Percentiles rank a stretch among this genome's conserved stretches.
These are phyloP conservation scores for Phalacrocorax aristotelis DNA, from an alignment of 2,113 vertebrate genomes.

Conservation along the genomic window DNA sequence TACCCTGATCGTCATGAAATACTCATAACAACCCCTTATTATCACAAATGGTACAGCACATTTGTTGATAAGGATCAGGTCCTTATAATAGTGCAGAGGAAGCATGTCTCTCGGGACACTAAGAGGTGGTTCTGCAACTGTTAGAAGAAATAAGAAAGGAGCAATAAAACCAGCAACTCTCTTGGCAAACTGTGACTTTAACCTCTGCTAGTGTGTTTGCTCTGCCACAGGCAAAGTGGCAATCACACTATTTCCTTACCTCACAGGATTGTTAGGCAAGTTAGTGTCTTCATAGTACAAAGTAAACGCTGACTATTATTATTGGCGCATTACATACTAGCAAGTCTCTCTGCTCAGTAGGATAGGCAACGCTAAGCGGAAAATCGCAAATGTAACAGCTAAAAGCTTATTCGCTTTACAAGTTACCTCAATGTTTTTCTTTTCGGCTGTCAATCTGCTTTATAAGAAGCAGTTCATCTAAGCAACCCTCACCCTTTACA, in stretches of 20 bases:
- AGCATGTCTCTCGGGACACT: background rate
- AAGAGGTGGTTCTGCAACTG: background rate
- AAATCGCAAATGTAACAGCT: slow-evolving; percentile 4
- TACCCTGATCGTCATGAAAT: background rate
- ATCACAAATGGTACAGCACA: background rate
- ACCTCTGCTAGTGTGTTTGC: background rate
- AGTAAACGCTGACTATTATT: slow-evolving; percentile 37
- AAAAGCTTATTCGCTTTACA: slow-evolving; percentile 53
- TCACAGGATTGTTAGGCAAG: background rate
- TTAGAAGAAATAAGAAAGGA: background rate
- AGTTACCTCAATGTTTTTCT: background rate
- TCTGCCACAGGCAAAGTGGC: slow-evolving; percentile 28
- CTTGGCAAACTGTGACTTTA: background rate
- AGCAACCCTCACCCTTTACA: slow-evolving; percentile 40
- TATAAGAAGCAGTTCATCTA: slow-evolving; percentile 21
- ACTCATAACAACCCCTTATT: background rate
- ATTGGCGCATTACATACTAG: background rate
- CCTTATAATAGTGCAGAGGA: background rate
- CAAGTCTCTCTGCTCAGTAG: slow-evolving; percentile 23
- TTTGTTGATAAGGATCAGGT: background rate
- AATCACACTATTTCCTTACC: background rate
- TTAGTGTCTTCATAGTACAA: background rate
- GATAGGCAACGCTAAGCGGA: background rate
- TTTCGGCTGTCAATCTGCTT: slow-evolving; percentile 16
- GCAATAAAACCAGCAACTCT: background rate